These are phyloP conservation scores for Neotoxoptera formosana DNA, from an alignment of 1,140 invertebrate species.

Conservation along the genomic window DNA sequence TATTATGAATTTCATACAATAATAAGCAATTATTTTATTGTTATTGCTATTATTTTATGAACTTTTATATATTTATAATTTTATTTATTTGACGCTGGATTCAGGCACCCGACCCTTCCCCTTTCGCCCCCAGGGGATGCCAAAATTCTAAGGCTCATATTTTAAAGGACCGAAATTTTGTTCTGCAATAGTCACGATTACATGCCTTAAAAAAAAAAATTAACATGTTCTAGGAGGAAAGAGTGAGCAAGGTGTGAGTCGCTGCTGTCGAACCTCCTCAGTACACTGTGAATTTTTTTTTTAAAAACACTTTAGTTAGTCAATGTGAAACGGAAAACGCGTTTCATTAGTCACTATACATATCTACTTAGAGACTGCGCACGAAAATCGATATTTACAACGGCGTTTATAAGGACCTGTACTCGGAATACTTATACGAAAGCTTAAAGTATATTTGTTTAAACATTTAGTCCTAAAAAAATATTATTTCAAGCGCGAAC, in stretches of 20 bases:
- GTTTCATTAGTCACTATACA: not conserved
- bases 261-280: not conserved
- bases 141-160: too few relatives aligned
- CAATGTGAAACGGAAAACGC: not conserved
- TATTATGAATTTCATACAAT: too few relatives aligned
- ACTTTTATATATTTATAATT: too few relatives aligned
- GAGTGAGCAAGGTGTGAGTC: not conserved
- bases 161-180: too few relatives aligned
- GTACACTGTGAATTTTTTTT: not conserved
- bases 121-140: too few relatives aligned
- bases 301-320: not conserved
- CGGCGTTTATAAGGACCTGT: not conserved
- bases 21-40: too few relatives aligned
- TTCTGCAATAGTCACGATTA: too few relatives aligned
- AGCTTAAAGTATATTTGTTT: slow-evolving; percentile 28
- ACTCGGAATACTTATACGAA: slow-evolving; percentile 17
- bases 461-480: slow-evolving; percentile 45
- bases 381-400: slow-evolving; percentile 18
- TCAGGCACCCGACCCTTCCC: too few relatives aligned
- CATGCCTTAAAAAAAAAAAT: too few relatives aligned
- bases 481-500: slow-evolving; percentile 20
- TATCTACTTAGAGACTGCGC: not conserved
- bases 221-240: not conserved
- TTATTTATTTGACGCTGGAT: too few relatives aligned
- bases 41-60: too few relatives aligned